Conservation (phyloP, 2,113 vertebrate genomes). For the Odocoileus virginianus region DNA sequence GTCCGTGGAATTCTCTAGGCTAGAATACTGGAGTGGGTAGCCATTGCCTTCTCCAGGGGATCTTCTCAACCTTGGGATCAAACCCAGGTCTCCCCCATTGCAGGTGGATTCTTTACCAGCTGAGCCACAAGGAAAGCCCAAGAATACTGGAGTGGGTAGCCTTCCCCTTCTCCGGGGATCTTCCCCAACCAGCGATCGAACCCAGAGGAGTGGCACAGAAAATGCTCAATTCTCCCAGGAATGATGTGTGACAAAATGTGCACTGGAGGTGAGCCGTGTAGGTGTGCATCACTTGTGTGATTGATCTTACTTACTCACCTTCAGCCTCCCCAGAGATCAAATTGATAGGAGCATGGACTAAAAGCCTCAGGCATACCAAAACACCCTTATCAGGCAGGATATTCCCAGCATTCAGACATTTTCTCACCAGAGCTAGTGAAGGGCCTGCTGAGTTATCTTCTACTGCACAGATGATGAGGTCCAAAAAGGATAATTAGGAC, state of each 20-base stretch:
- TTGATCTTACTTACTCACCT: not conserved
- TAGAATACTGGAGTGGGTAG: not conserved
- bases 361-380: not conserved
- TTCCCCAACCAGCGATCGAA: not conserved
- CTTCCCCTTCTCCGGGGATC: not conserved
- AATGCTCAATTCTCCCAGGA: not conserved
- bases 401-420: not conserved
- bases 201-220: not conserved
- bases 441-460: not conserved
- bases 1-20: not conserved
- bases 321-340: not conserved
- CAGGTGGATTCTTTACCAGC: not conserved
- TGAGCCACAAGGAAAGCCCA: not conserved
- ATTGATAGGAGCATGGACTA: not conserved
- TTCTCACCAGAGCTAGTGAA: not conserved
- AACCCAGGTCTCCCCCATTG: not conserved
- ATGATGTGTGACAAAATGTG: not conserved
- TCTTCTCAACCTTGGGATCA: not conserved
- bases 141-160: not conserved
- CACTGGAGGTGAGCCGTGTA: not conserved
- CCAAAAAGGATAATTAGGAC: not conserved
- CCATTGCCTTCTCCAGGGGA: not conserved
- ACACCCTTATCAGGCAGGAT: not conserved
- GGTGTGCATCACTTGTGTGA: not conserved
- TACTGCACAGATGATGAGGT: not conserved